phyloP scores from a whole-genome alignment of 2,888 invertebrate genomes.

The Agrilus biguttatus region DNA sequence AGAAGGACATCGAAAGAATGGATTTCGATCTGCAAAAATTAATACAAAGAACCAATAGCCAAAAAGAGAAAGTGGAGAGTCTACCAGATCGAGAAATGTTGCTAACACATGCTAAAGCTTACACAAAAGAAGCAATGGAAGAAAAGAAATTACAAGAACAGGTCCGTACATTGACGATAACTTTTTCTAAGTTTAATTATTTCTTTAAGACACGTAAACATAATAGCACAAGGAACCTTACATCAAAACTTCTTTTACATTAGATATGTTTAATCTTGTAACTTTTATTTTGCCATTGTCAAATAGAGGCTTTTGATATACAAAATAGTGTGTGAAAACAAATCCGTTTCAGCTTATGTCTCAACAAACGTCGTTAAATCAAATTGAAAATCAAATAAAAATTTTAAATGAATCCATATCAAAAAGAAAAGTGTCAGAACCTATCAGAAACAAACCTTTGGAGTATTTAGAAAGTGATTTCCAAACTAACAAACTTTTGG shows the following conservation, averaged over 20 bases:
- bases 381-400: conserved; percentile 25
- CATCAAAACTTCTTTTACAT: too few species aligned
- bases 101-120: conserved; percentile 36
- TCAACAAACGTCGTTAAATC: conserved; percentile 33
- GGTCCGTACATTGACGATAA: conserved; percentile 2
- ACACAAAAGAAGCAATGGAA: conserved; percentile 24
- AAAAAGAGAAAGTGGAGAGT: conserved; percentile 45
- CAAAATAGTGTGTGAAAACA: background rate
- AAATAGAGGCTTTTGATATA: too few species aligned
- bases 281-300: too few species aligned
- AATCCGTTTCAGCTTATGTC: conserved; percentile 33
- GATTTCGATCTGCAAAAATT: conserved; percentile 47
- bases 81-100: conserved; percentile 50
- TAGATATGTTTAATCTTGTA: too few species aligned
- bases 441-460: conserved; percentile 35
- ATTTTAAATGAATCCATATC: conserved; percentile 10
- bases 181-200: too few species aligned
- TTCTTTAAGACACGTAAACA: too few species aligned
- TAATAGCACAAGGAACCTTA: too few species aligned
- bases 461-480: conserved; percentile 52
- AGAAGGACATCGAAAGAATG: conserved; percentile 74
- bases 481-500: conserved; percentile 25
- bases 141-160: conserved; percentile 14
- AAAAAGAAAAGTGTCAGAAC: conserved; percentile 10
- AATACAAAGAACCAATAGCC: conserved; percentile 13